Percentiles rank a stretch among this genome's conserved stretches.
Evolutionary conservation across 2,888 invertebrate genomes (phyloP).

Genomic region (Galerucella pusilla): DNA sequence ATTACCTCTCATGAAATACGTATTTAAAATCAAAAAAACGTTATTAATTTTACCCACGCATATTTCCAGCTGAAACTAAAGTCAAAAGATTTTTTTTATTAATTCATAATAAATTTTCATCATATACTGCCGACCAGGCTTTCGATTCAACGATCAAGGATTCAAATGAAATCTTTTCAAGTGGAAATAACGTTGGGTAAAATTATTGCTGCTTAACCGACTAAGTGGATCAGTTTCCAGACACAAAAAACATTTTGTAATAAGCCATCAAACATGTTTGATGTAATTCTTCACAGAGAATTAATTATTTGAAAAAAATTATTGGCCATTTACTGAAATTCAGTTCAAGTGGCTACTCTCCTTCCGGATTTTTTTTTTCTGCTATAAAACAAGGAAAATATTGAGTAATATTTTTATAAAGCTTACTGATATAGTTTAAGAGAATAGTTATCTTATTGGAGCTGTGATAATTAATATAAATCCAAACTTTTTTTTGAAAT

Average conservation of each 20-base stretch:
- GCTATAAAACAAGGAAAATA: too few relatives aligned
- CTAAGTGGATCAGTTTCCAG: neutral
- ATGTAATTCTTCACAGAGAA: neutral
- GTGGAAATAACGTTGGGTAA: neutral
- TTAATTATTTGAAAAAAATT: neutral
- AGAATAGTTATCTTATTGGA: too few relatives aligned
- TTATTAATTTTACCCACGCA: neutral
- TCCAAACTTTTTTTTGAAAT: too few relatives aligned
- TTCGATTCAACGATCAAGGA: neutral
- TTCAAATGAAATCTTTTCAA: neutral
- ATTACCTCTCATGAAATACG: too few relatives aligned
- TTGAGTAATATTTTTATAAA: too few relatives aligned
- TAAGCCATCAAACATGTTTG: slow-evolving; percentile 13
- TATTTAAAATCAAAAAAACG: too few relatives aligned
- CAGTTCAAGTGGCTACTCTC: too few relatives aligned
- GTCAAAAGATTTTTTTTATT: neutral
- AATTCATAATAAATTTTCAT: neutral
- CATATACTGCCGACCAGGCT: neutral
- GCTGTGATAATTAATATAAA: too few relatives aligned
- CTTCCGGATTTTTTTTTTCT: too few relatives aligned
- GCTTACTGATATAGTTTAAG: too few relatives aligned
- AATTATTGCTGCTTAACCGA: too few relatives aligned
- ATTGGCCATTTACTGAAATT: too few relatives aligned
- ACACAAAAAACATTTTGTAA: neutral
- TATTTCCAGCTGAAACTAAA: neutral